Percentiles rank a stretch among this genome's conserved stretches.
Conservation (phyloP, 2,888 invertebrate genomes). For the Eupeodes latifasciatus region DNA sequence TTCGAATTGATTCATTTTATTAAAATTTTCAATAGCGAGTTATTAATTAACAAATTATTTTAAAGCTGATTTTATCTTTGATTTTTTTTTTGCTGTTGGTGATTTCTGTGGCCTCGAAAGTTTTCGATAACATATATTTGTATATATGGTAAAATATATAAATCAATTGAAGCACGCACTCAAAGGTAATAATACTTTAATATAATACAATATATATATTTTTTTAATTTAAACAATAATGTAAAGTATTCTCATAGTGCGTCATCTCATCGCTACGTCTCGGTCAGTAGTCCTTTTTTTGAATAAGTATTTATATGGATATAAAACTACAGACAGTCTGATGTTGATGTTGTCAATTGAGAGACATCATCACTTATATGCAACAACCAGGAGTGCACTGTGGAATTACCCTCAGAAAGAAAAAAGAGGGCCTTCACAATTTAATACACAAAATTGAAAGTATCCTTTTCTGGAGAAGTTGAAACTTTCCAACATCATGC, state of each 20-base stretch:
- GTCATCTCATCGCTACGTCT: background rate
- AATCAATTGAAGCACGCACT: conserved; percentile 6
- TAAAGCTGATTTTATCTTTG: background rate
- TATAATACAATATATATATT: background rate
- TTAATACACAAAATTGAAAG: conserved; percentile 63
- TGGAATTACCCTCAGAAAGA: background rate
- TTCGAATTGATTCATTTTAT: conserved; percentile 1
- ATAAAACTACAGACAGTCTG: conserved; percentile 19
- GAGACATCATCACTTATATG: conserved; percentile 39
- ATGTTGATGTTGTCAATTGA: conserved; percentile 60
- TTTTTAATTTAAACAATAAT: conserved; percentile 54
- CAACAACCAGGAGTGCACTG: conserved; percentile 24
- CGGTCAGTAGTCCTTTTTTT: background rate
- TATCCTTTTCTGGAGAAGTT: conserved; percentile 38
- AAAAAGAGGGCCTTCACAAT: conserved; percentile 37
- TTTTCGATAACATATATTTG: conserved; percentile 21
- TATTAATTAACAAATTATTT: conserved; percentile 42
- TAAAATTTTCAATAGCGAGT: background rate
- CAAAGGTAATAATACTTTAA: background rate
- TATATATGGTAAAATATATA: conserved; percentile 34
- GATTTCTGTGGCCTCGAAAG: conserved; percentile 17
- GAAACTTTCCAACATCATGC: conserved; percentile 37
- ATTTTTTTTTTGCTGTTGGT: background rate
- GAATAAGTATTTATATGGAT: conserved; percentile 17
- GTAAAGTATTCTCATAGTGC: conserved; percentile 34